Conservation (phyloP, 2,113 vertebrate species). For the Carollia perspicillata region DNA sequence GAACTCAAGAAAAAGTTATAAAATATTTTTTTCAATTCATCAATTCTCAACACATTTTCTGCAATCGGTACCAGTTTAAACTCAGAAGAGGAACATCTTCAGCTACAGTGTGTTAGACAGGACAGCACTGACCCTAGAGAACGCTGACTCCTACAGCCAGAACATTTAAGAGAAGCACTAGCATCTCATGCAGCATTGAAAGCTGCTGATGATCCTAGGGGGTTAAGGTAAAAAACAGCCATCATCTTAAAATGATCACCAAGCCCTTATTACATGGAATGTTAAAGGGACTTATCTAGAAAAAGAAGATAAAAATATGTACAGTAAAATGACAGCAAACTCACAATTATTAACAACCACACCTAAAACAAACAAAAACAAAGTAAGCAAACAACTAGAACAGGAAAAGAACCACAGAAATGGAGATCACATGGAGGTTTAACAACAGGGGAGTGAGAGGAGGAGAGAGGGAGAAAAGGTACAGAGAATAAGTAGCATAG, state of each 20-base stretch:
- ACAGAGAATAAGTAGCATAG: no score
- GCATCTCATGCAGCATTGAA: background rate
- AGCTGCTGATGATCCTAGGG: background rate
- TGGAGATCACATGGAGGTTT: no score
- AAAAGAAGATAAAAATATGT: no score
- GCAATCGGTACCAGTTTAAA: background rate
- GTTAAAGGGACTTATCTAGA: no score
- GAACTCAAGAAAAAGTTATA: background rate
- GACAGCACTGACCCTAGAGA: background rate
- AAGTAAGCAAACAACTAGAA: no score
- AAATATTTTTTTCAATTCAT: background rate
- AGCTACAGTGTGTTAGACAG: background rate
- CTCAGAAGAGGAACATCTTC: background rate
- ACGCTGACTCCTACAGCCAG: background rate
- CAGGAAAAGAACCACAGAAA: no score
- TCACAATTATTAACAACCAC: no score
- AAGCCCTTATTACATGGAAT: no score
- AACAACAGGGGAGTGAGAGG: no score
- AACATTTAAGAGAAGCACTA: background rate
- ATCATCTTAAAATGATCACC: conserved; percentile 13
- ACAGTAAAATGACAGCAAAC: no score
- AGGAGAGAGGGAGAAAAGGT: no score
- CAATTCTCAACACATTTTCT: conserved; percentile 13
- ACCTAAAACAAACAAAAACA: no score
- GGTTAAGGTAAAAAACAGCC: conserved; percentile 36